A percentile compares a stretch with the other conserved stretches of the same genome.
Conservation (phyloP, 2,113 vertebrate species). For the Gasterosteus aculeatus region DNA sequence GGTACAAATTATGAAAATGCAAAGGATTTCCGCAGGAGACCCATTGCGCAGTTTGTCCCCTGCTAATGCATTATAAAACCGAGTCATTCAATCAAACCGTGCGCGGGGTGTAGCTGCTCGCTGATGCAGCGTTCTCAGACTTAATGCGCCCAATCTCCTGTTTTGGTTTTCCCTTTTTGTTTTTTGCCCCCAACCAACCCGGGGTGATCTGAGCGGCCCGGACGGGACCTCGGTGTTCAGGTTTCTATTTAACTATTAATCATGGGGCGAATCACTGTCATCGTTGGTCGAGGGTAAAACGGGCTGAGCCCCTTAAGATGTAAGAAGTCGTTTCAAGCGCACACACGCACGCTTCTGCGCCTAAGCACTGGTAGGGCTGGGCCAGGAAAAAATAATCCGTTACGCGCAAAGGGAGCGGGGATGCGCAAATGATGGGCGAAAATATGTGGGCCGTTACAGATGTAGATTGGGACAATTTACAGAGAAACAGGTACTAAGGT, state of each 20-base stretch:
- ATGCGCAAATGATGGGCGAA: not conserved
- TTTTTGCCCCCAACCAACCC: not conserved
- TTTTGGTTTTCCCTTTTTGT: slow-evolving; percentile 35
- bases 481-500: not conserved
- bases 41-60: no score
- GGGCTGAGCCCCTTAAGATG: not conserved
- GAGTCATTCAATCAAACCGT: slow-evolving; percentile 26
- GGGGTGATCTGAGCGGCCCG: slow-evolving; percentile 14
- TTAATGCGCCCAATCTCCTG: slow-evolving; percentile 35
- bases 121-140: slow-evolving; percentile 5
- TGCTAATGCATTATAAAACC: slow-evolving; percentile 30
- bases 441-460: slow-evolving; percentile 8
- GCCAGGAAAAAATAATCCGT: not conserved
- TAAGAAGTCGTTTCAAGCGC: not conserved
- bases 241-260: slow-evolving; percentile 21
- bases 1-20: slow-evolving; percentile 45
- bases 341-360: not conserved
- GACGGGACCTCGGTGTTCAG: not conserved
- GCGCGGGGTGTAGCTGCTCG: slow-evolving; percentile 1
- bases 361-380: slow-evolving; percentile 2
- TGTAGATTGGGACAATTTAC: slow-evolving; percentile 22
- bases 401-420: not conserved
- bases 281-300: not conserved
- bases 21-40: slow-evolving; percentile 13
- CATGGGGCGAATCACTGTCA: slow-evolving; percentile 20